Conservation (phyloP, 2,113 vertebrate species). For the Rhegmatorhina hoffmannsi region DNA sequence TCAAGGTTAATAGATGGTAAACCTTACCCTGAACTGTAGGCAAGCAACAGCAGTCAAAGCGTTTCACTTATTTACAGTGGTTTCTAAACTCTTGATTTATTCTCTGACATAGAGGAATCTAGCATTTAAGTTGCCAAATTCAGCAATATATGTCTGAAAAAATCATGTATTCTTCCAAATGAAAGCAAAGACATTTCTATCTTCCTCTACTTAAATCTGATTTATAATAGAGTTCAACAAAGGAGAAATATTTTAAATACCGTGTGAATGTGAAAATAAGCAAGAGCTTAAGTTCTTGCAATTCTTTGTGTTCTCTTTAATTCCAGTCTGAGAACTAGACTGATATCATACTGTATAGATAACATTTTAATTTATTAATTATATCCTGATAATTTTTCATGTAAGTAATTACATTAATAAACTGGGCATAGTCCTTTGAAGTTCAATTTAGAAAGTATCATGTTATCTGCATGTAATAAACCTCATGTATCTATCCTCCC, state of each 20-base stretch:
- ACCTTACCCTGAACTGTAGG: not conserved
- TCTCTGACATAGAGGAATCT: not conserved
- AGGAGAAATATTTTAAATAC: not conserved
- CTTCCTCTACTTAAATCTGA: not conserved
- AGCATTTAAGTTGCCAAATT: not conserved
- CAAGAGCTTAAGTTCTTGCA: not conserved
- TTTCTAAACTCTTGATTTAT: not conserved
- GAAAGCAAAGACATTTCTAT: not conserved
- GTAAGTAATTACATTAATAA: constrained; percentile 31
- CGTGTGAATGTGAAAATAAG: not conserved
- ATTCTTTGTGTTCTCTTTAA: constrained; percentile 1
- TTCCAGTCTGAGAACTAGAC: not conserved
- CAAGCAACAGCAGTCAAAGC: not conserved
- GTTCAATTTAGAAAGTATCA: constrained; percentile 24
- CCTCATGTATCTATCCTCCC: not conserved
- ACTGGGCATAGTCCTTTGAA: constrained; percentile 7
- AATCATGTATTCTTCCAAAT: not conserved
- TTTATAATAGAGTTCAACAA: not conserved
- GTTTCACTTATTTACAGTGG: not conserved
- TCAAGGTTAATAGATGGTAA: not conserved
- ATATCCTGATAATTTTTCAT: constrained; percentile 9
- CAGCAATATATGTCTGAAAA: not conserved
- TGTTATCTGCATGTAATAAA: constrained; percentile 44
- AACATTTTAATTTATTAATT: constrained; percentile 49
- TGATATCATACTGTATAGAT: constrained; percentile 18